Conservation (phyloP, 2,113 vertebrate species). For the Chlamydotis undulata region DNA sequence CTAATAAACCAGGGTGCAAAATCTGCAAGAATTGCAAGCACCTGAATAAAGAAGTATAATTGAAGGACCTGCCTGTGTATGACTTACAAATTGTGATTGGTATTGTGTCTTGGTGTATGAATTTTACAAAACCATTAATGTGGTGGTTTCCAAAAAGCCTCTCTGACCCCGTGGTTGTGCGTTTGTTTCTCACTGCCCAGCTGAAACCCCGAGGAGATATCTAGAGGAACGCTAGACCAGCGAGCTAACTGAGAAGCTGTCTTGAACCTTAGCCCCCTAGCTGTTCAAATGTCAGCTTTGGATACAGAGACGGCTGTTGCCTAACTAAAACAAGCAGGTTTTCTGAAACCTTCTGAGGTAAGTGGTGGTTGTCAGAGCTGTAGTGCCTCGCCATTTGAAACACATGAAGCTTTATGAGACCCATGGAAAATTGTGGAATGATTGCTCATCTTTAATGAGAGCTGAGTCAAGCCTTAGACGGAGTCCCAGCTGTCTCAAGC, state of each 20-base stretch:
- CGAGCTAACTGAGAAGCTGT: background rate
- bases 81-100: background rate
- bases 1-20: background rate
- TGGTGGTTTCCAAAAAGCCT: background rate
- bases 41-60: background rate
- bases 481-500: background rate
- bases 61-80: background rate
- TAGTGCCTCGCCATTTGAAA: background rate
- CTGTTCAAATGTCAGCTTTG: background rate
- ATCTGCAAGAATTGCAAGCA: background rate
- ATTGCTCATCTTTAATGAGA: background rate
- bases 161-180: background rate
- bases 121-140: background rate
- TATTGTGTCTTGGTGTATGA: background rate
- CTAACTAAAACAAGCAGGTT: background rate
- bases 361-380: background rate
- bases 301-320: background rate
- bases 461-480: background rate
- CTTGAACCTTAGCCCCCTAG: background rate
- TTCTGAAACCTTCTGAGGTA: background rate
- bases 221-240: background rate
- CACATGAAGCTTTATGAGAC: background rate
- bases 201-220: background rate
- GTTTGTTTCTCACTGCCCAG: background rate
- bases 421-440: rapidly evolving